These are phyloP conservation scores for Cyclophora albipunctata DNA, from an alignment of 2,888 invertebrate genomes.

Conservation along the genomic window DNA sequence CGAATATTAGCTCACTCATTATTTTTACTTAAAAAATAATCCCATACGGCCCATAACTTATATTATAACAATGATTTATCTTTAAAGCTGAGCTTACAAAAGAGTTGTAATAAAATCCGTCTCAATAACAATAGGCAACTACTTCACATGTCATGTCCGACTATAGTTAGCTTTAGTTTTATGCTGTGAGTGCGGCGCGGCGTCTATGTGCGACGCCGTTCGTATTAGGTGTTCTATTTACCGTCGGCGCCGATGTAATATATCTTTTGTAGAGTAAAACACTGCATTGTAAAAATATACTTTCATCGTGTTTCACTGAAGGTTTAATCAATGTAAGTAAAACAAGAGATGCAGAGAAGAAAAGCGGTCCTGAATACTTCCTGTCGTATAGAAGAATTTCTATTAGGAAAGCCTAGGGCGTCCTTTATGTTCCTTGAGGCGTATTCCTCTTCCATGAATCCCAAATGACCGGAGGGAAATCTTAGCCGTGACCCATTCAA, in stretches of 20 bases:
- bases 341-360: constrained; percentile 42
- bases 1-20: constrained; percentile 9
- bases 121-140: too few relatives aligned
- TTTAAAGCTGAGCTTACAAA: too few relatives aligned
- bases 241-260: constrained; percentile 22
- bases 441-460: constrained; percentile 72
- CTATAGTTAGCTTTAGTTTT: too few relatives aligned
- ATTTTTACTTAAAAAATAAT: constrained; percentile 13
- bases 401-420: constrained; percentile 63
- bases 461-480: constrained; percentile 75
- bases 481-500: constrained; percentile 74
- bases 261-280: constrained; percentile 26
- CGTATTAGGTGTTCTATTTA: constrained; percentile 4
- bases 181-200: too few relatives aligned
- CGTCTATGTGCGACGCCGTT: too few relatives aligned
- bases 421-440: constrained; percentile 71
- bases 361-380: constrained; percentile 46
- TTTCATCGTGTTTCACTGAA: constrained; percentile 24
- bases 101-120: too few relatives aligned
- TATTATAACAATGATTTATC: too few relatives aligned
- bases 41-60: not conserved
- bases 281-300: constrained; percentile 33
- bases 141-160: too few relatives aligned
- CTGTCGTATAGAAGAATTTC: constrained; percentile 47
- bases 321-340: constrained; percentile 52